Evolutionary conservation across 2,888 invertebrate genomes (phyloP), one percentile per base, ranked within the genome.

Genomic region (Lamellibrachia satsuma): DNA sequence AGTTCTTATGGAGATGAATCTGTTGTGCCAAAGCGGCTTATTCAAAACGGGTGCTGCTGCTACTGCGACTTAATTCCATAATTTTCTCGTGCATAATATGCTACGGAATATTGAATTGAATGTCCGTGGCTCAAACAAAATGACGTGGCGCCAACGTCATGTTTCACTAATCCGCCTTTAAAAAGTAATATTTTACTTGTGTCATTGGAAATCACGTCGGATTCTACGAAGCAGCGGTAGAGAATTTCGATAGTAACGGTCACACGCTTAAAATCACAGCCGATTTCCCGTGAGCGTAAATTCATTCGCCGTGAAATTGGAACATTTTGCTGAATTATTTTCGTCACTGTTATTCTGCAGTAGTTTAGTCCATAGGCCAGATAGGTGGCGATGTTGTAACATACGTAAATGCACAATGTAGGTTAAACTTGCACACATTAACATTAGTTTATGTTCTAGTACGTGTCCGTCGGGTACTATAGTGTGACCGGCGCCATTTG

Each of bases 21-120:
- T 22, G 75, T 75, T 75, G 75, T 75, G 75, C 15, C 75, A 75
- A 75, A 75, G 75, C 75, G n/a, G 75, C 75, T 75, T 75, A 75
- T 75, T 22, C 22, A 4, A 75, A 2, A n/a, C 75, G 75, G n/a
- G 22, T 75, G 75, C 39, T 39, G 39, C 39, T 39, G 22, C 75
- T 75, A 3, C 22, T 15, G 3, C 75, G 75, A 4, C 75, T 75
- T 75, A 22, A 75, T 22, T 6, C 22, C 60, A 15, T 60, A 0
- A 60, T 60, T 60, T 60, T 60, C 11, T 60, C 75, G 75, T 3
- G 75, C n/a, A 3, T 22, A 75, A 75, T 22, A 22, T 15, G 75
- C 75, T 15, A 22, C 22, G 75, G n/a, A 22, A 22, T 75, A 75
- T 11, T 75, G 4, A 6, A 75, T 75, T 57, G 3, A 15, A 75